These are phyloP conservation scores for Crypturellus tataupa DNA, from an alignment of 2,797 vertebrate species.

Conservation along the genomic window DNA sequence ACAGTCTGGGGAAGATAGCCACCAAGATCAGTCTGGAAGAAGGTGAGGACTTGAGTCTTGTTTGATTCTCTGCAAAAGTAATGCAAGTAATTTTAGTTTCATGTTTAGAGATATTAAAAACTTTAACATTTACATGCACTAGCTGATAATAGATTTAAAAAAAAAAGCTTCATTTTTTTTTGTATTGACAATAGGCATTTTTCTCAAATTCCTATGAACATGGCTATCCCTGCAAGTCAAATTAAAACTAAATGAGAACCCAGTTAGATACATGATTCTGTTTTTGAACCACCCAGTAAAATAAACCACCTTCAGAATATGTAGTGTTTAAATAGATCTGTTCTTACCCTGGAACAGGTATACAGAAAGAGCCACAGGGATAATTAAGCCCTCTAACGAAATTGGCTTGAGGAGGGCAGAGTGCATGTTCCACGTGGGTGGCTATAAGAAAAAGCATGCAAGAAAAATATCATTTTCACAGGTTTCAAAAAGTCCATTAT, in stretches of 20 bases:
- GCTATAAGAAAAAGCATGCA: slow-evolving; percentile 78
- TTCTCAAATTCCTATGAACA: neutral
- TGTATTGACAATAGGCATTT: neutral
- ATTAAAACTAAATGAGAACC: neutral
- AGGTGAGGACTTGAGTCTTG: slow-evolving; percentile 89
- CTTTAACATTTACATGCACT: neutral
- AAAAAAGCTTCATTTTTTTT: neutral
- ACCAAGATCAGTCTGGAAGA: slow-evolving; percentile 96
- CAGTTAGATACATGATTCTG: neutral
- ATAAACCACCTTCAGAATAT: neutral
- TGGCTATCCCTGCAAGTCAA: neutral
- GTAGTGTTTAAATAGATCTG: neutral
- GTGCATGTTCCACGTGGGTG: slow-evolving; percentile 85
- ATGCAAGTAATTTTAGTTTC: neutral
- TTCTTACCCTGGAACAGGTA: slow-evolving; percentile 91
- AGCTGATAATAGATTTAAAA: neutral
- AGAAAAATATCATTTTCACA: neutral
- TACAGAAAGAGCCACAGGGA: slow-evolving; percentile 92
- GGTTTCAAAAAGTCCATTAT: neutral
- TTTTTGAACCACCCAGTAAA: neutral
- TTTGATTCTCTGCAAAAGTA: slow-evolving; percentile 85
- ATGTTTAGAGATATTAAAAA: neutral
- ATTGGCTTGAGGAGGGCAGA: slow-evolving; percentile 86
- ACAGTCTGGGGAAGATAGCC: slow-evolving; percentile 91
- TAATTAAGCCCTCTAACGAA: slow-evolving; percentile 93